Conservation (phyloP, 2,113 vertebrate genomes). For the Nesoenas mayeri region DNA sequence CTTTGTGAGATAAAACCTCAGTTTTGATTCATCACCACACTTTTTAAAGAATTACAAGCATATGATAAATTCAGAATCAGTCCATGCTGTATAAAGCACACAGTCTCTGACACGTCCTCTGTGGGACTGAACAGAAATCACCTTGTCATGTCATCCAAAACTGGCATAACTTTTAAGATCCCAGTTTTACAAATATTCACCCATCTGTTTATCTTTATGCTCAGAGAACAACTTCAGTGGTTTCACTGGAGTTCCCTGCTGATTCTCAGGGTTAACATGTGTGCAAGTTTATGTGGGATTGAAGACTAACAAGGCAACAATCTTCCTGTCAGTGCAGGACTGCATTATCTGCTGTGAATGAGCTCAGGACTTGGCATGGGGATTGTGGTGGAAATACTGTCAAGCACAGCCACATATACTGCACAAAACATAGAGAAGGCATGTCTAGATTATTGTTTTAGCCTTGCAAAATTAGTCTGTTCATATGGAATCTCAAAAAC, state of each 20-base stretch:
- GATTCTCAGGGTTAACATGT: background rate
- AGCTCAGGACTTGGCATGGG: background rate
- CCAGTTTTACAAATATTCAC: background rate
- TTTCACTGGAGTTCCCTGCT: slow-evolving; percentile 6
- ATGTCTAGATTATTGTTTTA: background rate
- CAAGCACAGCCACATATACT: background rate
- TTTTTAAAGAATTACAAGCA: background rate
- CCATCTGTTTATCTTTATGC: slow-evolving; percentile 6
- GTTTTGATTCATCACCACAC: background rate
- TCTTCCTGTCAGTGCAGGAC: background rate
- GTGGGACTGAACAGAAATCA: background rate
- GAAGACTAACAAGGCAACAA: background rate
- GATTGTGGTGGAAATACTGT: background rate
- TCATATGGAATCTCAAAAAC: background rate
- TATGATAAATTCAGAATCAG: background rate
- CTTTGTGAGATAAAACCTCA: background rate
- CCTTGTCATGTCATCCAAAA: background rate
- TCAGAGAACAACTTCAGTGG: background rate
- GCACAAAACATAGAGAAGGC: background rate
- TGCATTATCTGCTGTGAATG: background rate
- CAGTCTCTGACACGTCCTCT: background rate
- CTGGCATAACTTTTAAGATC: background rate
- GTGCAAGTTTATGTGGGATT: background rate
- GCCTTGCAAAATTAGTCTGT: background rate
- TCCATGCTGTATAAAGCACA: background rate